Base-by-base conservation (phyloP, 2,113 vertebrate genomes). In the Struthidea cinerea region DNA sequence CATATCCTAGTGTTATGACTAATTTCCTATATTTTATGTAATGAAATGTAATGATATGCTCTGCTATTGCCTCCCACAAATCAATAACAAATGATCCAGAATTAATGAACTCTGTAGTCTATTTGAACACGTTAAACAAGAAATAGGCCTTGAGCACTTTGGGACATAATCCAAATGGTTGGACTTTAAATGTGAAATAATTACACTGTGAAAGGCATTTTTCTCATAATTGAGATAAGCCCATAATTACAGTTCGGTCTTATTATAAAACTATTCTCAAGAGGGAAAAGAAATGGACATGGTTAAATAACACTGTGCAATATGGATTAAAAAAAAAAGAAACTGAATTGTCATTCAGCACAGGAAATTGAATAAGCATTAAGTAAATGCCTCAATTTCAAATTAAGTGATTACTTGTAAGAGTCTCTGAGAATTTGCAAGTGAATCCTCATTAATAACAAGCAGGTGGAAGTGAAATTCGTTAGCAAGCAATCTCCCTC, bases 131-230 rank as follows among this genome's bases (percentile, higher is more conserved):
- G 83, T 94, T 57, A 90, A 93, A 88, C 9, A 61, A 83, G 50
- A 85, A 60, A 63, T 50, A 83, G 15, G 16, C 85, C 39, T 90
- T 67, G 60, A 90, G 63, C 32, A 46, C 75, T 88, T 91, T 90
- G 89, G 70, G 67, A 90, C 27, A 52, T 55, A 82, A 50, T 67
- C 57, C 27, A 95, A 92, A 74, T 88, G 18, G n/a, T 1, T 85
- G 33, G 55, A 96, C 24, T 85, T 83, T 64, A 95, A 87, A 59
- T 63, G 47, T 63, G 55, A 93, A 93, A 91, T 91, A 93, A 96
- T 93, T 83, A 86, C 23, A 55, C 10, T 13, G 19, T 77, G 42
- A 93, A 93, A 95, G 19, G 11, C 70, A 50, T 94, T 96, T 94
- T 90, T 88, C 46, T 84, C 13, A n/a, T 93, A 93, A 90, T 44